Base-by-base conservation (phyloP, 2,888 invertebrate species). In the Tetropium fuscum region DNA sequence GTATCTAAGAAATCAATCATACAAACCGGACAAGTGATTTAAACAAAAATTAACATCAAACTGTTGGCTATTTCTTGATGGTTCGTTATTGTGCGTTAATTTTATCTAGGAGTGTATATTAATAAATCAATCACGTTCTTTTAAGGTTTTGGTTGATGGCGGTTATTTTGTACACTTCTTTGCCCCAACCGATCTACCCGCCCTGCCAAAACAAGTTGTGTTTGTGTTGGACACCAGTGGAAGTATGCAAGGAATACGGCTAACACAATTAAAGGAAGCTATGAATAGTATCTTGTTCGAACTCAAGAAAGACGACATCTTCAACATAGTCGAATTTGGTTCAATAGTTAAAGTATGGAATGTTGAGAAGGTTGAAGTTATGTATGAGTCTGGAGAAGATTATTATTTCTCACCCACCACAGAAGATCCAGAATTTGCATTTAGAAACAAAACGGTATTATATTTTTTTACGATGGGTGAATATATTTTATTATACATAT, bases 141-240 rank as follows among this genome's bases (percentile, higher is more conserved):
- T 74, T 1, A 70, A 87, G 88, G 84, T 80, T 2, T 74, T 88
- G 84, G 83, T 89, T 0, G 86, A 87, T 72, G 87, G 88, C 66
- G 91, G 90, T 0, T 90, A 90, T 78, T 92, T 92, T 79, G 89
- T 91, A 0, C 91, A 92, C 73, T 91, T 90, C 81, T 90, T 90
- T 77, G 87, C 90, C 4, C 91, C 91, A 0, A 77, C 81, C 2
- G 83, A 86, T 16, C 76, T 89, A 58, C 81, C 83, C 13, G 84
- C 88, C 1, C 80, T 90, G 40, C 84, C 82, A 57, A 91, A 91
- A 76, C 86, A 89, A 71, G 87, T 89, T 2, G 84, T 91, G 6
- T 92, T 92, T 76, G 88, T 92, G n/a, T 81, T 92, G 72, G 92
- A 92, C 76, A 87, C 89, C 0, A 90, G 90, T 22, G 90, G 91